A percentile compares a stretch with the other conserved stretches of the same genome.
phyloP scores from a whole-genome alignment of 2,113 vertebrate genomes.

The Pachypanchax playfairii region DNA sequence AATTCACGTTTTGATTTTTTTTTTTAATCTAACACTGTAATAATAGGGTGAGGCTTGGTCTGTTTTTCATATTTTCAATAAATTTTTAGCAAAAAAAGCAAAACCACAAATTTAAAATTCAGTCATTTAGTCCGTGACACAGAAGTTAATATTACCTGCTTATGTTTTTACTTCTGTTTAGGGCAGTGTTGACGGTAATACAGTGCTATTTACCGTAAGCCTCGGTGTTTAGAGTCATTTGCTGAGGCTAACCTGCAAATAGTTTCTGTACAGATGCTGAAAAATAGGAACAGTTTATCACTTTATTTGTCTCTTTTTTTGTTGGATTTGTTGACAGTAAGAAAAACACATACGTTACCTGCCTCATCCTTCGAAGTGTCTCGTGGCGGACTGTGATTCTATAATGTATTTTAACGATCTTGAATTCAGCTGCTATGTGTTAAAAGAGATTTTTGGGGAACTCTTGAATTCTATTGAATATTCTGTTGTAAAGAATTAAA shows the following conservation, averaged over 20 bases:
- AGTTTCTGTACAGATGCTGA: not conserved
- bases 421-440: not conserved
- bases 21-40: constrained; percentile 34
- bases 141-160: too few species aligned
- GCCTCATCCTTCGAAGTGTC: constrained; percentile 7
- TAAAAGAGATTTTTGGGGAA: not conserved
- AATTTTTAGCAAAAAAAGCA: not conserved
- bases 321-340: constrained; percentile 9
- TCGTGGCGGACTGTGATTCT: not conserved
- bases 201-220: too few species aligned
- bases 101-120: too few species aligned
- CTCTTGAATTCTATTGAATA: not conserved
- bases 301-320: not conserved
- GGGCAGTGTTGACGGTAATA: too few species aligned
- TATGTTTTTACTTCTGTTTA: too few species aligned
- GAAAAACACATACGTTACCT: not conserved
- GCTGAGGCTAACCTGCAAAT: too few species aligned
- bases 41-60: not conserved
- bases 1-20: constrained; percentile 21
- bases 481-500: too few species aligned
- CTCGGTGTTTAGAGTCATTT: too few species aligned
- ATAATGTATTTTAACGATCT: not conserved
- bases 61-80: constrained; percentile 2
- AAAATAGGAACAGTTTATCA: not conserved
- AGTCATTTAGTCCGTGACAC: too few species aligned